A percentile compares a stretch with the other conserved stretches of the same genome.
Conservation (phyloP, 2,797 vertebrate genomes). For the Ceryle rudis region DNA sequence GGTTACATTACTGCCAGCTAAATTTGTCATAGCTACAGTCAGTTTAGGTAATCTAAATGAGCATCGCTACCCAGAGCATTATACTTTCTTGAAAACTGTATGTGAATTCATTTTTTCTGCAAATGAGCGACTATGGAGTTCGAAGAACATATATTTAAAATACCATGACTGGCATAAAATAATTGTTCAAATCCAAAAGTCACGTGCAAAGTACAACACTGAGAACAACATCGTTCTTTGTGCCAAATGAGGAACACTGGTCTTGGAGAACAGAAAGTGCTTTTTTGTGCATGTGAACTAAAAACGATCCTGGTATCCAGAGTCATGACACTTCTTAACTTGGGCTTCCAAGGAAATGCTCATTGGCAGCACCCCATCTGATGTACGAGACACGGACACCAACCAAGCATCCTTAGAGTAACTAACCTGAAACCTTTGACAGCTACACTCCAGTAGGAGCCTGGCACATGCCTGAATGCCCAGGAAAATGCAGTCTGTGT, state of each 20-base stretch:
- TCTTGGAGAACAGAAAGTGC: neutral
- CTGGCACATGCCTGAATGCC: neutral
- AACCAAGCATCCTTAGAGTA: neutral
- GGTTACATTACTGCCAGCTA: neutral
- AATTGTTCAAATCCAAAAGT: neutral
- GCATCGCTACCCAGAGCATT: neutral
- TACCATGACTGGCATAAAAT: neutral
- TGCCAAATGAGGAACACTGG: neutral
- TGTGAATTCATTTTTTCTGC: neutral
- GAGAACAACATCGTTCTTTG: neutral
- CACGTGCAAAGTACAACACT: neutral
- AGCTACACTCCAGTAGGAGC: neutral
- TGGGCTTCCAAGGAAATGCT: neutral
- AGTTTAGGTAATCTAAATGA: neutral
- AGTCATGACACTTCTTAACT: neutral
- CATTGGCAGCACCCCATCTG: neutral
- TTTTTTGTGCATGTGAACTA: neutral
- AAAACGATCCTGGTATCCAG: neutral
- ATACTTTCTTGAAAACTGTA: neutral
- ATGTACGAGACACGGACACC: neutral
- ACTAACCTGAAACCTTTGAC: neutral
- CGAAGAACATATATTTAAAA: neutral
- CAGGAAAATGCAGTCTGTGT: neutral
- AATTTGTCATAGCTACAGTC: neutral
- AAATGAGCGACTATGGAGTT: neutral